A percentile compares a stretch with the other conserved stretches of the same genome.
phyloP scores from a whole-genome alignment of 2,113 vertebrate genomes.

The Peucedramus taeniatus region DNA sequence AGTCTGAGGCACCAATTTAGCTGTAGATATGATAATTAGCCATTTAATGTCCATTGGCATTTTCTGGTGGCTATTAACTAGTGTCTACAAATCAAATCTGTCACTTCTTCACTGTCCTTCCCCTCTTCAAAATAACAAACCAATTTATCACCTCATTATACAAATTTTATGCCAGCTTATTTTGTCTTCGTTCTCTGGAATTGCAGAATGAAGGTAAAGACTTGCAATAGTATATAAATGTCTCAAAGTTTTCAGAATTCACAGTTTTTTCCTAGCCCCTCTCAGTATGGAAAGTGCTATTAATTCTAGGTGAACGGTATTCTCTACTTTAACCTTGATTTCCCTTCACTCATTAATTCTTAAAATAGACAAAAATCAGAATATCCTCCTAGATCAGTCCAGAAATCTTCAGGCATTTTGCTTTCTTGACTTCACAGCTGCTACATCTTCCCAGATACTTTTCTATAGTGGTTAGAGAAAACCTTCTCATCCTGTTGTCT shows the following conservation, averaged over 20 bases:
- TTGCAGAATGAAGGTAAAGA: background rate
- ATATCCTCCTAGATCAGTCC: background rate
- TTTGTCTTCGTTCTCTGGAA: background rate
- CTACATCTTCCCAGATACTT: background rate
- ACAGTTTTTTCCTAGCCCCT: background rate
- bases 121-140: background rate
- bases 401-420: background rate
- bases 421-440: background rate
- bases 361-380: background rate
- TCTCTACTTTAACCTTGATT: background rate
- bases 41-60: constrained; percentile 36
- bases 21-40: constrained; percentile 18
- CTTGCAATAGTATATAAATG: background rate
- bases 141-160: constrained; percentile 32
- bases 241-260: background rate
- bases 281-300: background rate
- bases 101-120: constrained; percentile 1
- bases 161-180: background rate
- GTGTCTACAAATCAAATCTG: background rate
- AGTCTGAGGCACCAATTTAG: background rate
- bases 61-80: constrained; percentile 2
- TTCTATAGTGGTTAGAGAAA: background rate
- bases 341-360: background rate
- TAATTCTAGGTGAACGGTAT: background rate
- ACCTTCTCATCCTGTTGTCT: background rate